These are phyloP conservation scores for Gulo gulo DNA, from an alignment of 2,113 vertebrate genomes.

Conservation along the genomic window DNA sequence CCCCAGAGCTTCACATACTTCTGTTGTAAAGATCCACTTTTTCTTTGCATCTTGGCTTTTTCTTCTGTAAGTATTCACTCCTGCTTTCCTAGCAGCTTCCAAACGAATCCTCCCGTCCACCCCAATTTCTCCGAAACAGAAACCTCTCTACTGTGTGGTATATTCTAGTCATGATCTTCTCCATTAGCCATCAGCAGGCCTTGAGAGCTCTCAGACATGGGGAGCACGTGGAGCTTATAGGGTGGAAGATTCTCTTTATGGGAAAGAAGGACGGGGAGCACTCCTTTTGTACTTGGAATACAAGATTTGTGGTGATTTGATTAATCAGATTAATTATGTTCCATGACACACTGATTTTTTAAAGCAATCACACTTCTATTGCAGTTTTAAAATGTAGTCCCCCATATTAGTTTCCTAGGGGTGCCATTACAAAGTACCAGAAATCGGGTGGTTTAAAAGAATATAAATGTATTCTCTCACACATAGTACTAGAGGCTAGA, in stretches of 20 bases:
- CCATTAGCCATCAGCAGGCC: not conserved
- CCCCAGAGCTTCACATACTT: not conserved
- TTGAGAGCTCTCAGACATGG: not conserved
- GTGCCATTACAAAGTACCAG: not conserved
- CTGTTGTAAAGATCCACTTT: not conserved
- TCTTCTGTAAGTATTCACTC: not conserved
- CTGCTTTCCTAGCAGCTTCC: not conserved
- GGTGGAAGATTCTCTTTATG: not conserved
- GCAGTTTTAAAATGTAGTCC: not conserved
- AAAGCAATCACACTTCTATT: not conserved
- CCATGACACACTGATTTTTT: not conserved
- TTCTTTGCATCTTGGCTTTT: not conserved
- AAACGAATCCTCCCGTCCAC: not conserved
- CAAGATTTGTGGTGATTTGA: not conserved
- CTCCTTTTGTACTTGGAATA: not conserved
- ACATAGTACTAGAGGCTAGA: not conserved
- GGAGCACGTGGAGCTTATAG: fast-evolving
- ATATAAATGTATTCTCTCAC: not conserved
- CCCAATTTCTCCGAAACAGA: not conserved
- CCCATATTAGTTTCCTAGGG: not conserved
- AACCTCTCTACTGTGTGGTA: not conserved
- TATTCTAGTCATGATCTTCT: not conserved
- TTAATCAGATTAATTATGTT: not conserved
- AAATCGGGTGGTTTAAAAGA: not conserved
- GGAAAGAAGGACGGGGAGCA: not conserved